Evolutionary conservation across 2,113 vertebrate genomes (phyloP), one percentile per base, ranked within the genome.

Genomic region (Myrmecobius fasciatus): DNA sequence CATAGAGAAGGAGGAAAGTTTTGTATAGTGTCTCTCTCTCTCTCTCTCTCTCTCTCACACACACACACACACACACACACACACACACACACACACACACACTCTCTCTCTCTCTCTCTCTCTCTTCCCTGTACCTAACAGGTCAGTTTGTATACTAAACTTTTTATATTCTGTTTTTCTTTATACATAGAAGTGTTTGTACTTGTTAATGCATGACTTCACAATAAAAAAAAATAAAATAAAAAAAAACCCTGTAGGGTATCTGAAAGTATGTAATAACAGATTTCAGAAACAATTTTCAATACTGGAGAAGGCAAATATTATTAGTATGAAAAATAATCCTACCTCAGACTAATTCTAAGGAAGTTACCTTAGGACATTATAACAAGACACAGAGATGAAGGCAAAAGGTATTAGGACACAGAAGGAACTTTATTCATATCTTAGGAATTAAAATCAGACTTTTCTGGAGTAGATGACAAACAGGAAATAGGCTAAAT

Each of bases 401-500:
- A 90, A 2, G 17, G 47, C 90, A 17, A 75, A 3, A 54, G 49
- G 46, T 49, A 89, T 25, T 22, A 6, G 43, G 2, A 51, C 31
- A 49, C 52, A 43, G 28, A 96, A 91, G 43, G 48, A 95, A 53
- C 89, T 53, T 52, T 96, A 91, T 46, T 31, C 26, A 91, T 48
- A 52, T 88, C 91, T 49, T 89, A 11, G 36, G 91, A 92, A 94
- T 94, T 54, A 94, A 36, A 52, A 43, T 49, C 43, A 91, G 89
- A n/a, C 49, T 92, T 93, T 97, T 91, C 94, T 96, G 53, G 11
- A 94, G 4, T 20, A 95, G 75, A 93, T 91, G 91, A 96, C 91
- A 91, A 52, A 94, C 31, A 36, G 49, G 60, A 94, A 83, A 43
- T 43, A 20, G 7, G n/a, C 67, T 83, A 83, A 83, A 83, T 49